phyloP scores from a whole-genome alignment of 2,797 vertebrate genomes.

The Ctenochaetus hawaiiensis region DNA sequence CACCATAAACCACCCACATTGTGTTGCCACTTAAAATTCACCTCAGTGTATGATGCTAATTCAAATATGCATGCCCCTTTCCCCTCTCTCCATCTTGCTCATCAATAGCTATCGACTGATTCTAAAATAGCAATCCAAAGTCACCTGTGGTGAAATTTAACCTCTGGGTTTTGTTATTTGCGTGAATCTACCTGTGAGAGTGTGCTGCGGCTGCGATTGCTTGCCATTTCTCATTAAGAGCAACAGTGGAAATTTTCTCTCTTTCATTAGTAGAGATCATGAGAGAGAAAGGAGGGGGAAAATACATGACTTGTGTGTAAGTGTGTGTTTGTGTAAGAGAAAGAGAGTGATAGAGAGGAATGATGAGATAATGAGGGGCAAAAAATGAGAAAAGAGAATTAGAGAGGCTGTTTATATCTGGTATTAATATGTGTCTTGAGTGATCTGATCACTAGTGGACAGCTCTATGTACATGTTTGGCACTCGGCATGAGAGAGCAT shows the following conservation, averaged over 20 bases:
- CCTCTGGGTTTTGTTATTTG: constrained; percentile 80
- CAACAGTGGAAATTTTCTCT: constrained; percentile 75
- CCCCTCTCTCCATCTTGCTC: constrained; percentile 69
- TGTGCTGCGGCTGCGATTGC: constrained; percentile 64
- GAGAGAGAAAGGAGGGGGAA: constrained; percentile 48
- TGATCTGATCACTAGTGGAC: too few relatives aligned
- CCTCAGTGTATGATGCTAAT: constrained; percentile 61
- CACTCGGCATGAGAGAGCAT: too few relatives aligned
- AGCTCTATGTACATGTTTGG: too few relatives aligned
- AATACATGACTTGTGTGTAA: not conserved
- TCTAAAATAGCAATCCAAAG: constrained; percentile 82
- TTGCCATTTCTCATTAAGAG: constrained; percentile 84
- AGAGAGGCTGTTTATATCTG: not conserved
- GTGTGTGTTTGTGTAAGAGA: constrained; percentile 3
- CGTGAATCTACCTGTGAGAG: constrained; percentile 53
- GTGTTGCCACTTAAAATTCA: constrained; percentile 70
- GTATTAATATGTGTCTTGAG: too few relatives aligned
- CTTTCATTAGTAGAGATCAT: constrained; percentile 79
- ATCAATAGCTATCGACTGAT: constrained; percentile 84
- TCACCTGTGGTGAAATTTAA: constrained; percentile 76
- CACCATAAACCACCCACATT: constrained; percentile 47
- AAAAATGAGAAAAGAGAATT: constrained; percentile 56
- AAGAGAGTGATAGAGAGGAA: constrained; percentile 52
- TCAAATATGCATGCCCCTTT: constrained; percentile 80
- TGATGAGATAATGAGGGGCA: constrained; percentile 49